phyloP scores from a whole-genome alignment of 2,113 vertebrate species.

The Cryptotis parvus region DNA sequence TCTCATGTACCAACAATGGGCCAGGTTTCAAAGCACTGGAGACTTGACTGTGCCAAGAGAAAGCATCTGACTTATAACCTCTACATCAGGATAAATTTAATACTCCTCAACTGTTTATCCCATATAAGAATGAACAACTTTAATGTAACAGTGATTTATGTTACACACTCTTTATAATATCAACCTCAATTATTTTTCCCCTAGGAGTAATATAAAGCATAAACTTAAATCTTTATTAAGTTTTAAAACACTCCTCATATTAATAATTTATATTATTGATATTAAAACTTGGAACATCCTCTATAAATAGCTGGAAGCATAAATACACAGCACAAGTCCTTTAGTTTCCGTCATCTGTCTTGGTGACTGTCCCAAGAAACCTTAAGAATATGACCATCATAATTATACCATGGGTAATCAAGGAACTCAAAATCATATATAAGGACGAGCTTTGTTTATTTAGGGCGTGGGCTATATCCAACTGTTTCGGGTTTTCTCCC shows the following conservation, averaged over 20 bases:
- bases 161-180: not conserved
- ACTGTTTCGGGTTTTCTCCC: too few relatives aligned
- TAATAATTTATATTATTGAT: too few relatives aligned
- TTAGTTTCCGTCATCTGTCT: not conserved
- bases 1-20: too few relatives aligned
- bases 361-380: not conserved
- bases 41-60: not conserved
- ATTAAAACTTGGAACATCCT: not conserved
- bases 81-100: not conserved
- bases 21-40: not conserved
- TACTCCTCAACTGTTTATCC: not conserved
- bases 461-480: too few relatives aligned
- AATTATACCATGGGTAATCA: not conserved
- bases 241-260: too few relatives aligned
- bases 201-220: not conserved
- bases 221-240: not conserved
- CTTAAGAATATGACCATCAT: not conserved
- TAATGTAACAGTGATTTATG: not conserved
- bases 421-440: not conserved
- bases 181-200: not conserved
- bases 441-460: too few relatives aligned
- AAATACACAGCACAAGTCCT: not conserved
- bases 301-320: not conserved
- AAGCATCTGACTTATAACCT: not conserved
- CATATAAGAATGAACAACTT: not conserved